phyloP scores from a whole-genome alignment of 2,113 vertebrate genomes.

The Heterochromis multidens region DNA sequence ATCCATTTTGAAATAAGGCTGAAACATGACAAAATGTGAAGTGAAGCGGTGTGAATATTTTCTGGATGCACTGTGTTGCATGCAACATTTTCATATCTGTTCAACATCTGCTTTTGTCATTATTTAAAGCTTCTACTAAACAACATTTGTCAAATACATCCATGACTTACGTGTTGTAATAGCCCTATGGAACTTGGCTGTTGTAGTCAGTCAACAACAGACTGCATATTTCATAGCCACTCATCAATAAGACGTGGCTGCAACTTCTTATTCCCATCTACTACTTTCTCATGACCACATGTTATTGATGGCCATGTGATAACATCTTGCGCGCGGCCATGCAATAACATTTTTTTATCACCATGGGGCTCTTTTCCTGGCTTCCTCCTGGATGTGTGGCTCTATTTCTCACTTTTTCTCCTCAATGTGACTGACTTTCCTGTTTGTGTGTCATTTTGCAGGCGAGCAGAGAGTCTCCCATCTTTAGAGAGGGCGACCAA shows the following conservation, averaged over 20 bases:
- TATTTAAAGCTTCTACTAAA: neutral
- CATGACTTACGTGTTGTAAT: neutral
- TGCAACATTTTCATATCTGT: neutral
- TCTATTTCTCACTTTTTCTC: neutral
- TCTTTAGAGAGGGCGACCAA: slow-evolving; percentile 89
- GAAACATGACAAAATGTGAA: too few relatives aligned
- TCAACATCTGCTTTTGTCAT: neutral
- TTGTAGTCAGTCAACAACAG: neutral
- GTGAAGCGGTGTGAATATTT: too few relatives aligned
- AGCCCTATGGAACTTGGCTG: neutral
- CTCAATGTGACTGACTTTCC: neutral
- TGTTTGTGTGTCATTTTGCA: slow-evolving; percentile 38
- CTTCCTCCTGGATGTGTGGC: neutral
- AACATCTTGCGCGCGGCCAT: neutral
- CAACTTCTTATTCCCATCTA: neutral
- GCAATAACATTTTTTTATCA: neutral
- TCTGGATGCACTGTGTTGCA: too few relatives aligned
- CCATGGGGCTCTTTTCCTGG: neutral
- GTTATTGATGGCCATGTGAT: neutral
- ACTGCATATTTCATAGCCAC: neutral
- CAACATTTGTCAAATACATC: neutral
- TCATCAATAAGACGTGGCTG: neutral
- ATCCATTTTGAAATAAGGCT: too few relatives aligned
- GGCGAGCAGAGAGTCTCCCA: slow-evolving; percentile 81
- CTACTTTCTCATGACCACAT: neutral